These are phyloP conservation scores for Garra rufa DNA, from an alignment of 2,113 vertebrate species.

Conservation along the genomic window DNA sequence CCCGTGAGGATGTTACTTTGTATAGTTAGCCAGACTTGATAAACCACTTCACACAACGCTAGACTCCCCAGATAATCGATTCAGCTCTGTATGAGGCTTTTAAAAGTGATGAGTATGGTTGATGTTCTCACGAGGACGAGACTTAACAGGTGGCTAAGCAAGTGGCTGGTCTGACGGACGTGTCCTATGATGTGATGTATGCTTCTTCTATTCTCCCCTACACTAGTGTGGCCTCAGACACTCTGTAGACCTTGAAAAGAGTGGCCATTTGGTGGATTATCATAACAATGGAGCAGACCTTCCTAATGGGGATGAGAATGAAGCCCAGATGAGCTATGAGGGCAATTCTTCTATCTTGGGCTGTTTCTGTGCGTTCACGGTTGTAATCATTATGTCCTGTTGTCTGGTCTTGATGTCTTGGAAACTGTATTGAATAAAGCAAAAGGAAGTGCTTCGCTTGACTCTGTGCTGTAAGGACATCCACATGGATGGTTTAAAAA, in stretches of 20 bases:
- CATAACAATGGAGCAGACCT: constrained; percentile 40
- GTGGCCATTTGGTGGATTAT: constrained; percentile 36
- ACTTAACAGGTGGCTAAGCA: constrained; percentile 28
- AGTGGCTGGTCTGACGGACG: constrained; percentile 1
- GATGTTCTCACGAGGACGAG: background rate
- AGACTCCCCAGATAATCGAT: background rate
- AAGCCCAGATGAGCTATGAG: constrained; percentile 18
- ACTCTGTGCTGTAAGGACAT: constrained; percentile 23
- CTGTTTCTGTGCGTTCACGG: background rate
- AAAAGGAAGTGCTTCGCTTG: constrained; percentile 18
- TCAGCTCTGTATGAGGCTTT: background rate
- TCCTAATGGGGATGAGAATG: background rate
- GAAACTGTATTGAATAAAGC: constrained; percentile 23
- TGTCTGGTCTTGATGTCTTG: constrained; percentile 10
- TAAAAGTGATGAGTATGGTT: background rate
- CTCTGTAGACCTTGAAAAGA: constrained; percentile 9
- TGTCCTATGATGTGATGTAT: constrained; percentile 25
- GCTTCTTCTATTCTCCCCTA: background rate
- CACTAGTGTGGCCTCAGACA: constrained; percentile 21
- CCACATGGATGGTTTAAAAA: background rate
- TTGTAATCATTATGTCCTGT: constrained; percentile 29
- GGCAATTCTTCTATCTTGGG: constrained; percentile 3
- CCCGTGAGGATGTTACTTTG: background rate
- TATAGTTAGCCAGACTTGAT: background rate
- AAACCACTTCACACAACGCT: background rate